Conservation (phyloP, 2,113 vertebrate genomes). For the Tilapia sparmanii region DNA sequence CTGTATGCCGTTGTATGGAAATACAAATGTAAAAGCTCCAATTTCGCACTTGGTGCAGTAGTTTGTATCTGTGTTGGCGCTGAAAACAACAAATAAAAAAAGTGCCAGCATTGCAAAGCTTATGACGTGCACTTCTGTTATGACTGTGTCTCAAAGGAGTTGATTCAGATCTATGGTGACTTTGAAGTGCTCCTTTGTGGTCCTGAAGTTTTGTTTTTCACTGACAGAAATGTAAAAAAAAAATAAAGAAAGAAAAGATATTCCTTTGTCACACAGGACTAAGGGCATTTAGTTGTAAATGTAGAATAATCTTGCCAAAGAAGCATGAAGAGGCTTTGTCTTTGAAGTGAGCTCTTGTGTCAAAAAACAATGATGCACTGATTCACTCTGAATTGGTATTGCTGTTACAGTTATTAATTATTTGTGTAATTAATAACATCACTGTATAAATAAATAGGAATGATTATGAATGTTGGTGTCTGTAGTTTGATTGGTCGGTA, state of each 20-base stretch:
- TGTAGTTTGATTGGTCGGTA: neutral
- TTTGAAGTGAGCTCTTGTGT: neutral
- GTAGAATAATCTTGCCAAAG: neutral
- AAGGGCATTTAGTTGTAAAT: neutral
- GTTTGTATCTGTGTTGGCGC: neutral
- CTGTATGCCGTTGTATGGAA: neutral
- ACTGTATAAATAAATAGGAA: neutral
- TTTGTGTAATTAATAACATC: neutral
- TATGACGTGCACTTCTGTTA: neutral
- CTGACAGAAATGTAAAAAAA: neutral
- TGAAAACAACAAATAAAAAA: neutral
- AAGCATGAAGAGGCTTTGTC: neutral
- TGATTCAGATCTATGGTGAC: neutral
- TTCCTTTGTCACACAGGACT: neutral
- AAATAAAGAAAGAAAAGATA: neutral
- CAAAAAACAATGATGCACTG: neutral
- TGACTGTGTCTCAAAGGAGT: neutral
- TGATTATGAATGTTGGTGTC: neutral
- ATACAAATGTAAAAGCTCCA: neutral
- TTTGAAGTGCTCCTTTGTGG: neutral
- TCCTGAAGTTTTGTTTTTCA: neutral
- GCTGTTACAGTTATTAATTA: neutral
- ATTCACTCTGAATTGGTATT: neutral
- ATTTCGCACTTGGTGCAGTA: neutral
- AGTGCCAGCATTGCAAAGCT: neutral